Evolutionary conservation across 2,888 invertebrate genomes (phyloP).

Genomic region (Stenolophus ochropezus): DNA sequence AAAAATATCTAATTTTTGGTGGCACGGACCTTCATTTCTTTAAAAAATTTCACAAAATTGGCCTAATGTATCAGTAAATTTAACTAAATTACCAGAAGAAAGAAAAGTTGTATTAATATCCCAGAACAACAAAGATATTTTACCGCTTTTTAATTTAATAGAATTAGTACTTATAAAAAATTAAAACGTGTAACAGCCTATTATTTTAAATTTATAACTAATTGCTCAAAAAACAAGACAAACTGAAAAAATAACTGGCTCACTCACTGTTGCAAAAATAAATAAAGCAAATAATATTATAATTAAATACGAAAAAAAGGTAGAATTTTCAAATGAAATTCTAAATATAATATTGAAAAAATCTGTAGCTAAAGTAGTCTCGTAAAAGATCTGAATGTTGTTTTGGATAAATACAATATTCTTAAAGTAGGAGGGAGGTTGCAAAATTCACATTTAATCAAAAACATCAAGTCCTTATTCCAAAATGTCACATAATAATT

Average conservation of each 20-base stretch:
- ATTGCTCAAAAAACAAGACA: background rate
- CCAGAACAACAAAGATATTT: background rate
- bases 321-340: background rate
- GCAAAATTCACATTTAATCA: background rate
- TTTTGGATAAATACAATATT: background rate
- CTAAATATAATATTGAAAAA: background rate
- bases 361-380: background rate
- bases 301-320: background rate
- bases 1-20: background rate
- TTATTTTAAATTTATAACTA: background rate
- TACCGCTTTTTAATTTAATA: background rate
- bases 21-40: background rate
- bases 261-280: background rate
- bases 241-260: background rate
- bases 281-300: background rate
- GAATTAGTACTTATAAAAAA: background rate
- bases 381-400: background rate
- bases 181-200: constrained; percentile 6
- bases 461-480: background rate
- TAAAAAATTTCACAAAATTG: background rate
- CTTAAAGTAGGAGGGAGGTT: background rate
- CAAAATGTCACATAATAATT: background rate
- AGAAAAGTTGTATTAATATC: background rate
- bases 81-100: constrained; percentile 1
- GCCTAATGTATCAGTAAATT: background rate